Evolutionary conservation across 2,888 invertebrate genomes (phyloP).

Genomic region (Micoletzkya japonica): DNA sequence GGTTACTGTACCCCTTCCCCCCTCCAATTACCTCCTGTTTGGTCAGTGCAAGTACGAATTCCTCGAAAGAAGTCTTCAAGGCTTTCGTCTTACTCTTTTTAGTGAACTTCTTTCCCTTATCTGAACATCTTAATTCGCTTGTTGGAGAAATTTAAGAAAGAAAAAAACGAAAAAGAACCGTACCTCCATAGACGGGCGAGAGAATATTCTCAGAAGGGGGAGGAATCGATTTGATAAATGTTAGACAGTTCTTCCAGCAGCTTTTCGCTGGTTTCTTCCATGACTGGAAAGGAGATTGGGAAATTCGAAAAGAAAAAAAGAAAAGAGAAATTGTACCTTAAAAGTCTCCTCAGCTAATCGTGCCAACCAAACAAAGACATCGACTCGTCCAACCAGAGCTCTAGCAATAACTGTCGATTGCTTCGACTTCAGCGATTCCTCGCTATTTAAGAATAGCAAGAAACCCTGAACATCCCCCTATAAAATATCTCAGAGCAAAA

Average conservation of each 20-base stretch:
- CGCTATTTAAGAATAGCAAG: neutral
- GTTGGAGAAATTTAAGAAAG: neutral
- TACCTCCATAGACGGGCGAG: conserved; percentile 8
- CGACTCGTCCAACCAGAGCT: conserved; percentile 14
- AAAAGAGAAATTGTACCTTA: no score
- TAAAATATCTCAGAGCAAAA: neutral
- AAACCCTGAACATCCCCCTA: neutral
- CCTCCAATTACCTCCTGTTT: conserved; percentile 8
- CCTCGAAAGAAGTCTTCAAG: conserved; percentile 12
- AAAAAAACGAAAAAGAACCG: neutral
- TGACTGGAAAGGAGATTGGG: neutral
- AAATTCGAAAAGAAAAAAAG: neutral
- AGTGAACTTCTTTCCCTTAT: conserved; percentile 13
- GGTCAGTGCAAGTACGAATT: conserved; percentile 16
- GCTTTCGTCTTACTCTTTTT: conserved; percentile 17
- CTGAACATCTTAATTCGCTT: no score
- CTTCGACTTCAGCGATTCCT: neutral
- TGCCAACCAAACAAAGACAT: conserved; percentile 18
- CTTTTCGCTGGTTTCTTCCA: neutral
- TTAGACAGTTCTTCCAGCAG: conserved; percentile 21
- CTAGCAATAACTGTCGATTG: neutral
- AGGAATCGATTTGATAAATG: conserved; percentile 18
- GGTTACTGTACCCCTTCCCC: no score
- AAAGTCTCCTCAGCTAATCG: conserved; percentile 16
- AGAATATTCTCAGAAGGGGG: conserved; percentile 13